Evolutionary conservation across 2,113 vertebrate species (phyloP).

Genomic region (Xenus cinereus): DNA sequence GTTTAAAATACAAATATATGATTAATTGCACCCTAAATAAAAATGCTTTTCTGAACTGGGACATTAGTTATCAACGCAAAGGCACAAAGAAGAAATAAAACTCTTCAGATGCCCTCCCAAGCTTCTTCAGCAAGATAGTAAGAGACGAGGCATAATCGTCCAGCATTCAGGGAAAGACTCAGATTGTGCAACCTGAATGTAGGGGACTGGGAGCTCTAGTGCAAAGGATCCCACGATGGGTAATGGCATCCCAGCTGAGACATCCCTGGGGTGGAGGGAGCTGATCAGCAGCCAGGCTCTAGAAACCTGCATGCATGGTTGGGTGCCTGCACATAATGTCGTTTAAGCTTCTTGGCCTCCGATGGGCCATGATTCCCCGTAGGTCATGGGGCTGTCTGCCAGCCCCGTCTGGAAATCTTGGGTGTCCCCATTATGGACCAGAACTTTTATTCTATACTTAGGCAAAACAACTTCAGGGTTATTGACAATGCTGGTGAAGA

Average conservation of each 20-base stretch:
- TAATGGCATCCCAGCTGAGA: background rate
- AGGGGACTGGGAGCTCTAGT: background rate
- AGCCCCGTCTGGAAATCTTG: accelerated
- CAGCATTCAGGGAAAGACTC: background rate
- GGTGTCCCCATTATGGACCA: background rate
- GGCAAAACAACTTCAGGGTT: background rate
- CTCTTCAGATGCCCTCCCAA: background rate
- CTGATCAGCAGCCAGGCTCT: background rate
- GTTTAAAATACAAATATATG: background rate
- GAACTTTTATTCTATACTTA: background rate
- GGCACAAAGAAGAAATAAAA: background rate
- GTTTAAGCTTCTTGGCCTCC: background rate
- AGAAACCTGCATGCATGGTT: background rate
- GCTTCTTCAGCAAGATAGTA: background rate
- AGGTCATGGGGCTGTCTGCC: background rate
- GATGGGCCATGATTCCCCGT: background rate
- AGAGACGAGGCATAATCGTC: background rate
- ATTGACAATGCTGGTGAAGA: background rate
- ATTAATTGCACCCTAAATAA: background rate
- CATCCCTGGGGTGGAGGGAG: background rate
- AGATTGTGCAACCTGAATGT: background rate
- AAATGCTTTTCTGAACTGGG: background rate
- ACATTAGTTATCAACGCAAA: background rate
- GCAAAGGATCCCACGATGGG: accelerated
- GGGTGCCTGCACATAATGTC: background rate